Conservation (phyloP, 2,797 vertebrate species). For the Melanotaenia pygmaea region DNA sequence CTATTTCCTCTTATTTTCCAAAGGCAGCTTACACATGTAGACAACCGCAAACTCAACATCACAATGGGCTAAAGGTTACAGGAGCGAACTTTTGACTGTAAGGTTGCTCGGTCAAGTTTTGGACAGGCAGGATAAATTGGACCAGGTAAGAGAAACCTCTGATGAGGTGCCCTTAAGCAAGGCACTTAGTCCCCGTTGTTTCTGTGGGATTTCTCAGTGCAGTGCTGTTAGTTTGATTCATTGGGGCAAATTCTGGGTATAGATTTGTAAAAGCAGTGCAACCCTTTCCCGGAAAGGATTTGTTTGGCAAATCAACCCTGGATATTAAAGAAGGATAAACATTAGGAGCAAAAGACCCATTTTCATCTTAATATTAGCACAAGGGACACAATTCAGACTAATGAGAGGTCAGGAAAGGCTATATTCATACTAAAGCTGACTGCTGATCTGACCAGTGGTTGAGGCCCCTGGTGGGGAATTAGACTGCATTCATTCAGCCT, state of each 20-base stretch:
- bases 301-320: background rate
- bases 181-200: slow-evolving; percentile 50
- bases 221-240: slow-evolving; percentile 2
- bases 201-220: slow-evolving; percentile 23
- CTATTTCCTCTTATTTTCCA: slow-evolving; percentile 38
- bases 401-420: background rate
- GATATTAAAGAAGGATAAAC: background rate
- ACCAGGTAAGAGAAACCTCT: slow-evolving; percentile 46
- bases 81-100: slow-evolving; percentile 39
- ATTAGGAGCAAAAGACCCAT: background rate
- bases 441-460: background rate
- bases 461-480: background rate
- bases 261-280: slow-evolving; percentile 8
- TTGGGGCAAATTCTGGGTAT: slow-evolving; percentile 19
- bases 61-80: slow-evolving; percentile 41
- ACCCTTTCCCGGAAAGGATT: slow-evolving; percentile 10
- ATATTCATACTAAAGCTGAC: background rate
- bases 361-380: background rate
- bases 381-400: background rate
- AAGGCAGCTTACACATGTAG: slow-evolving; percentile 32
- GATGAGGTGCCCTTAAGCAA: slow-evolving; percentile 53
- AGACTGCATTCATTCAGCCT: background rate
- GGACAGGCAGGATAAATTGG: slow-evolving; percentile 60
- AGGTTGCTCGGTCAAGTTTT: slow-evolving; percentile 22
- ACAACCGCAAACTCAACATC: slow-evolving; percentile 9